Evolutionary conservation across 2,797 vertebrate genomes (phyloP), one percentile per base, ranked within the genome.

Genomic region (Melanotaenia pygmaea): DNA sequence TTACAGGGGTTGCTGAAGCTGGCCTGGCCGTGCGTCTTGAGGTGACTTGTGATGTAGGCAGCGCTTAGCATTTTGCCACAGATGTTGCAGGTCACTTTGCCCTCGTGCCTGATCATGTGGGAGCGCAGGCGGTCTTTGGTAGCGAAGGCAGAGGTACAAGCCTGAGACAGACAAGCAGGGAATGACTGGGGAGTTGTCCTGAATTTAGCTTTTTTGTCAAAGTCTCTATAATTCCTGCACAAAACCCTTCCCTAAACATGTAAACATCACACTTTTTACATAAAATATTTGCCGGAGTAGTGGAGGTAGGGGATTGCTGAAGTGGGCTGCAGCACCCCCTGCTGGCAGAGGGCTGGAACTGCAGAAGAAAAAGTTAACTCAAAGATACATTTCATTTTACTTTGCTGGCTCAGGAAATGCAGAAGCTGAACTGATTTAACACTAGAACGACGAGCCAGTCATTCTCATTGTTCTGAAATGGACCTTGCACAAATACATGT

Each of bases 101-200:
- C 98, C 93, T 99, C 98, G 20, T 99, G 98, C 80, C 98, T 94
- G 92, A 99, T 98, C 98, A 99, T 99, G 94, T 99, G 98, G 84
- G 98, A 99, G 86, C 98, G 96, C 83, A 99, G 96, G 91, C 98
- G 94, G 96, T 99, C 98, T 98, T 99, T 99, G 95, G 98, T 99
- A 95, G 98, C 98, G 91, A 99, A 99, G 92, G 98, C 98, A 93
- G 98, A 98, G 89, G 97, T 98, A 93, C 98, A 99, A 68, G 98
- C 98, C 98, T 99, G 89, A 54, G n/a, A 51, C 22, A 53, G 50
- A 53, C 7, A 26, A 24, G 14, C 40, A 43, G 40, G 4, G 14
- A 43, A 38, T 38, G 37, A 38, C 37, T 38, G 37, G 1, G 1
- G 12, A 38, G 3, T 12, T 13, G 12, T 38, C 37, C 37, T 12